Evolutionary conservation across 2,888 invertebrate species (phyloP), one percentile per base, ranked within the genome.

Genomic region (Monopis laevigella): DNA sequence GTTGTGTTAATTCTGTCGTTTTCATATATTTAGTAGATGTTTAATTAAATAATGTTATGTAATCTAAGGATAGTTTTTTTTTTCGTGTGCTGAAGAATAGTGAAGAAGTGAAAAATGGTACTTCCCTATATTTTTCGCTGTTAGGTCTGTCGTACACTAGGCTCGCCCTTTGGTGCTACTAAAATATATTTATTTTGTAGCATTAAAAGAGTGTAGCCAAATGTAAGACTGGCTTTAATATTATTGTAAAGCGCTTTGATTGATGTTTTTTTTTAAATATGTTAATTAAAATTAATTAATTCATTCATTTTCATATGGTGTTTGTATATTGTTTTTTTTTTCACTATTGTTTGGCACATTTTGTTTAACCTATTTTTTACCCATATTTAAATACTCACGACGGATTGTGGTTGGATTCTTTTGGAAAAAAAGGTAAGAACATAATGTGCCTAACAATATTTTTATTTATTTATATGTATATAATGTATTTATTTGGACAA

Each of bases 321-420:
- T n/a, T n/a, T n/a, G n/a, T n/a, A n/a, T 18, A 7, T 28, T 5
- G 8, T 17, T 46, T 41, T 45, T 38, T 47, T 58, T 86, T 88
- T 89, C 88, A 88, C 89, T 88, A 88, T 89, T 89, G 88, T 89
- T 89, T 88, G 88, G 89, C 88, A 89, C 88, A 85, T 75, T 54
- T 75, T 75, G 61, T 62, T 59, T 58, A 51, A 54, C 53, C 51
- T 12, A 14, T 47, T 47, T 44, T 34, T 21, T 21, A 8, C 19
- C 36, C 17, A 2, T 17, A 17, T 32, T 17, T 6, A 14, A 7
- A 7, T 32, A 17, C 6, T 17, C 17, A 12, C 12, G 13, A 12
- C 12, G 12, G 14, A 29, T 29, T 29, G 11, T 12, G 29, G 29
- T 12, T 29, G 2, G 7, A 29, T 28, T 28, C 11, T 32, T 17